phyloP scores from a whole-genome alignment of 2,888 invertebrate genomes.

The Hemaris fuciformis region DNA sequence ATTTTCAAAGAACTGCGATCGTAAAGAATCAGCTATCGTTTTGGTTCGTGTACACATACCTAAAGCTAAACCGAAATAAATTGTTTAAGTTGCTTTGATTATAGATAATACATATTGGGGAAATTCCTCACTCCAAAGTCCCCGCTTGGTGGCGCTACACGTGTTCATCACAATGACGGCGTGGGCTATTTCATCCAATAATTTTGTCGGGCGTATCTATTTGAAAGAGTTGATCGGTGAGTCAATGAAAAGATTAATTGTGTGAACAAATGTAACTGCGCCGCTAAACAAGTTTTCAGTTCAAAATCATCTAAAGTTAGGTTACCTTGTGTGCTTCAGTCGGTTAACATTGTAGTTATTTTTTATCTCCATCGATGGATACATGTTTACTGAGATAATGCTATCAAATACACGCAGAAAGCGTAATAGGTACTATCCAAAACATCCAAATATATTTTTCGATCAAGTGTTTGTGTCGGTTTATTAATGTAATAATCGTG shows the following conservation, averaged over 20 bases:
- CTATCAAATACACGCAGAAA: too few relatives aligned
- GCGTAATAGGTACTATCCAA: too few relatives aligned
- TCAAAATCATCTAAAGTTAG: too few relatives aligned
- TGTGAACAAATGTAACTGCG: too few relatives aligned
- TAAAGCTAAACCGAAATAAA: not conserved
- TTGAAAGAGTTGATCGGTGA: conserved; percentile 18
- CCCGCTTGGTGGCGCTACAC: not conserved
- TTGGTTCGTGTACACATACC: not conserved
- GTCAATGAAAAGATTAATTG: not conserved
- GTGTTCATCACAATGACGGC: not conserved
- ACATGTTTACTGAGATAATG: too few relatives aligned
- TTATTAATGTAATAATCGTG: not conserved
- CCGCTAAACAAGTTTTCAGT: too few relatives aligned
- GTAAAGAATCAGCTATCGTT: too few relatives aligned
- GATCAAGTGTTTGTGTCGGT: not conserved
- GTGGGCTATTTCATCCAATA: not conserved
- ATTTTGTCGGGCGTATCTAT: conserved; percentile 15
- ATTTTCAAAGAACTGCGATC: too few relatives aligned
- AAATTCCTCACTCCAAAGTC: not conserved
- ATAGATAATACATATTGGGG: not conserved
- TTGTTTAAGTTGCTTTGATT: not conserved
- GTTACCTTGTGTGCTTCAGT: too few relatives aligned
- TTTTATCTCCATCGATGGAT: too few relatives aligned
- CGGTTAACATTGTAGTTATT: too few relatives aligned
- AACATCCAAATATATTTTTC: too few relatives aligned